Evolutionary conservation across 1,140 invertebrate genomes (phyloP), one percentile per base, ranked within the genome.

Genomic region (Thalassaphorura encarpata): DNA sequence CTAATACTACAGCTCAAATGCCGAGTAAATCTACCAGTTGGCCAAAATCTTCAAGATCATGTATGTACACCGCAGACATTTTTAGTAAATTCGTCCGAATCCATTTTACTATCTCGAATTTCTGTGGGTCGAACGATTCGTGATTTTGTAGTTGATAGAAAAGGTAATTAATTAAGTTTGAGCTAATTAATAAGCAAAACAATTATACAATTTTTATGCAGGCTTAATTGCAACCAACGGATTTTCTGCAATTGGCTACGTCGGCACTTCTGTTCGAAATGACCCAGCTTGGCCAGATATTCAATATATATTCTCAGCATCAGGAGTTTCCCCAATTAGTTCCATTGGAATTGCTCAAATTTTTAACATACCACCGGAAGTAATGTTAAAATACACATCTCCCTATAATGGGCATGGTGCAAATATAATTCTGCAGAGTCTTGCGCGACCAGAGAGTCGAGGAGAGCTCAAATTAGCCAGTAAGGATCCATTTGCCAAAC

Each of bases 401-500:
- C 6, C 4, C 8, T 4, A 24, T 18, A 27, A 24, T 8, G 21
- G 16, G 5, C 21, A 47, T 42, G 8, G 18, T 6, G 5, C 19
- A 42, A 18, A 5, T 8, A 18, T 6, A n/a, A n/a, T 21, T 42
- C 18, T 42, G 8, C 18, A 18, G 40, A 18, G 18, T 23, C 33
- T 36, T 36, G 33, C 33, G 33, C 11, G 27, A 4, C 26, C 26
- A 11, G 15, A 33, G 19, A 11, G 5, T 18, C 3, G 5, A 6
- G 48, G 26, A 19, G 87, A 92, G 0, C 86, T 92, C 71, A 42
- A 19, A n/a, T 26, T 41, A 4, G 16, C 26, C 19, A 57, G 48
- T 11, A 6, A n/a, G 6, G 29, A 51, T 27, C 26, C 29, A 4
- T 16, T 16, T n/a, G 52, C 52, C 24, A 29, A 29, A 33, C 57